Evolutionary conservation across 2,113 vertebrate species (phyloP), one percentile per base, ranked within the genome.

Genomic region (Anser cygnoides): DNA sequence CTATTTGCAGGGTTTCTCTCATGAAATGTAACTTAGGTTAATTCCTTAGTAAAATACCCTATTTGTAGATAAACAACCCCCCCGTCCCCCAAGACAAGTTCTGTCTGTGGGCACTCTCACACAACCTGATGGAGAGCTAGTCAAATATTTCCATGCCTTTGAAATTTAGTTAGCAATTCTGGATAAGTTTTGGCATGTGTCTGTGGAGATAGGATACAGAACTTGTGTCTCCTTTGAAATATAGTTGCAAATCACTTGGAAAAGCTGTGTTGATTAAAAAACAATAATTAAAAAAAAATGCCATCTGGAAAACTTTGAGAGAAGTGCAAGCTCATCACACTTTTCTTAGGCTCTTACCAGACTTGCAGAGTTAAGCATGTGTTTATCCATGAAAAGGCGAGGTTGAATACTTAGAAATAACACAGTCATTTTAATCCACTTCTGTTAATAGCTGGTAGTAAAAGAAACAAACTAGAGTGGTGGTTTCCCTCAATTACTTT

Each of bases 101-200:
- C 79, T 91, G 55, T 89, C 79, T 95, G 82, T 80, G 71, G 63
- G 67, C 29, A 31, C 63, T 87, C 78, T 57, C 2, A 3, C 62
- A 78, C 71, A 93, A 77, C 70, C 76, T 95, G 95, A 79, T 0
- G 3, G 52, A 62, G 63, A 90, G 23, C 63, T 78, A 71, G 46
- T 92, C 46, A 73, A 84, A 9, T 83, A 90, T 95, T 93, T 95
- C 89, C 92, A 92, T 89, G 73, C 62, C 89, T 95, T 96, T 97
- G 87, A 97, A 93, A 96, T 84, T 77, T 78, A 84, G 63, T 91
- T 82, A 67, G 75, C 87, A 93, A 20, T 87, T 88, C 78, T 87
- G 76, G 79, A 43, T 95, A 90, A 84, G 92, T 96, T 96, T 95
- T 93, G 89, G 73, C 89, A 85, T 92, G 87, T 76, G 67, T 75